Evolutionary conservation across 1,140 invertebrate species (phyloP), one percentile per base, ranked within the genome.

Genomic region (Teleopsis dalmanni): DNA sequence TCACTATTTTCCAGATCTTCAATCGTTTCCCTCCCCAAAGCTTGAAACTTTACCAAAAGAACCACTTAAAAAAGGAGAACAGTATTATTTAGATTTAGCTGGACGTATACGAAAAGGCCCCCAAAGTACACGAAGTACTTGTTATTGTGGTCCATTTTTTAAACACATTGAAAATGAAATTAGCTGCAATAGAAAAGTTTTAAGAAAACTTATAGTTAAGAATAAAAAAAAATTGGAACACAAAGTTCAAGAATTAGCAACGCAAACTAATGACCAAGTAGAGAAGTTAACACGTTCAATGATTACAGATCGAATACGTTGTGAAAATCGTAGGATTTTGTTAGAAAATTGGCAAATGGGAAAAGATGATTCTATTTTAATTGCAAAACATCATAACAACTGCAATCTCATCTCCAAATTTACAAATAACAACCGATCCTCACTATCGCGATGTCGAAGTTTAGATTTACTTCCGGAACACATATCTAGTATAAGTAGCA

Each of bases 81-180:
- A 96, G 62, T 96, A 96, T 71, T 98, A 87, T 71, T 75, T 95
- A 44, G 93, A 97, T 70, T 75, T 98, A 45, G 91, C 91, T n/a
- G 93, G 94, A 3, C 95, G 96, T 64, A 94, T 98, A 45, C 83
- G 89, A 55, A 95, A 96, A 72, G 92, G 93, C 5, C 91, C 91
- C 0, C 82, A 94, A 9, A 91, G 91, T 2, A 86, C 91, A 8
- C 87, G 88, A 0, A 85, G 85, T 77, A 79, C 79, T 8, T 85
- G 83, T 58, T 83, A 82, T 58, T 85, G 83, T 64, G 81, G 80
- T 1, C 86, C 87, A 4, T 85, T 92, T 59, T 87, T 95, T 62
- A 80, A 84, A 52, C 84, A 90, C 48, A 81, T 95, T 65, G 89
- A 93, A 71, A 81, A 86, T 31, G 83, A 85, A 50, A 65, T 93